Conservation (phyloP, 2,113 vertebrate genomes). For the Scytalopus superciliaris region DNA sequence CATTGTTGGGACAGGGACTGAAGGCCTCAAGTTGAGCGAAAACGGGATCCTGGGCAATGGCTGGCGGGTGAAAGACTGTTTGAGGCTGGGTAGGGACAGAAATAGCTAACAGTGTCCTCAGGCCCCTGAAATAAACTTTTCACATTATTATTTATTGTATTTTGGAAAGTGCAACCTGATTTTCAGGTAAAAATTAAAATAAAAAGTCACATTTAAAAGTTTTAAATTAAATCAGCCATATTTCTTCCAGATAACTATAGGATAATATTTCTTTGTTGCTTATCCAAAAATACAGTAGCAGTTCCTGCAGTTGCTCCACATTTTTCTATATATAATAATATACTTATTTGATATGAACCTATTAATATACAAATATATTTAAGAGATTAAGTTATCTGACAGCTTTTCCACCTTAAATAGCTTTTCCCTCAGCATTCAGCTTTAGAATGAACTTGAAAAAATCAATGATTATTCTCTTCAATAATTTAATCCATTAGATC, state of each 20-base stretch:
- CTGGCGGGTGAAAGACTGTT: accelerated
- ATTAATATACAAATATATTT: background rate
- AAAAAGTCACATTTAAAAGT: background rate
- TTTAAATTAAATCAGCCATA: background rate
- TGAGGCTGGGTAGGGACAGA: background rate
- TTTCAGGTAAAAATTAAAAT: background rate
- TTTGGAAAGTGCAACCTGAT: background rate
- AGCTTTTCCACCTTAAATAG: background rate
- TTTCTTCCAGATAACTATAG: background rate
- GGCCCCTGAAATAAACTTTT: background rate
- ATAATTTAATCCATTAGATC: background rate
- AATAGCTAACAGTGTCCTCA: background rate
- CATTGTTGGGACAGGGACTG: background rate
- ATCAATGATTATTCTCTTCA: background rate
- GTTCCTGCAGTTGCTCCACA: background rate
- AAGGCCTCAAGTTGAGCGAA: background rate
- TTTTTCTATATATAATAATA: background rate
- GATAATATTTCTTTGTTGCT: background rate
- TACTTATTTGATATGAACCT: background rate
- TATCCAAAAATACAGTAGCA: background rate
- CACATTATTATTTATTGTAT: background rate
- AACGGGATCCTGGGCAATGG: background rate
- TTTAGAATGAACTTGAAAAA: background rate
- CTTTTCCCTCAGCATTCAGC: background rate
- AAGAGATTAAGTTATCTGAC: background rate